Evolutionary conservation across 2,797 vertebrate genomes (phyloP), one percentile per base, ranked within the genome.

Genomic region (Artibeus jamaicensis): DNA sequence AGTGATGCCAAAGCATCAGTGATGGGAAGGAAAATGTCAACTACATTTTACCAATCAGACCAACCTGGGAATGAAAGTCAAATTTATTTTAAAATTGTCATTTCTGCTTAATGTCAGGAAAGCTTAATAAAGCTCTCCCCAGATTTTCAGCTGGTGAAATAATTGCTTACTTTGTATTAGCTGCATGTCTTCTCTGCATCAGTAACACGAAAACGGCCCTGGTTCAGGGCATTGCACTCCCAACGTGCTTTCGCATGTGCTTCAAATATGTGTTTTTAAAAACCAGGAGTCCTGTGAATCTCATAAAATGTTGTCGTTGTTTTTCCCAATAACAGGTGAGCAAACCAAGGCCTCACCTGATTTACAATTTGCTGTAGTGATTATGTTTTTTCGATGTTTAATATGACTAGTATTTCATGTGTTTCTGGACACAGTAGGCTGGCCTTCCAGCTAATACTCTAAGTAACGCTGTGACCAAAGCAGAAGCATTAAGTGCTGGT

Each of bases 401-500:
- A 76, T 57, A 6, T 16, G 57, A 22, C 19, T 78, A 32, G 22
- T 77, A 53, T 78, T 94, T 92, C 59, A 53, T 59, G 26, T 46
- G 79, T 46, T 65, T 91, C 39, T 84, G 55, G n/a, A 82, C 62
- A 71, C 16, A 73, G 37, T 19, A 32, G n/a, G 24, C 32, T 74
- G 22, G 68, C 29, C n/a, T 90, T 67, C 32, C 82, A 86, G 92
- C 96, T 65, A 96, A 86, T 92, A 85, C 21, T 22, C 83, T 93
- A 96, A 96, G 87, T 95, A 94, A 97, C 19, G 87, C 57, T 57
- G 65, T 12, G 48, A 81, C 50, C 93, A 94, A 95, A 91, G 87
- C 59, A 4, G 70, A 88, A 44, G 39, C 89, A 97, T 96, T 92
- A 77, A 89, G 78, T 84, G 18, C 76, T 89, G 10, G 67, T 94